Percentiles rank a stretch among this genome's conserved stretches.
phyloP scores from a whole-genome alignment of 35 echinoderm and acorn worm species.

The Antedon bifida region DNA sequence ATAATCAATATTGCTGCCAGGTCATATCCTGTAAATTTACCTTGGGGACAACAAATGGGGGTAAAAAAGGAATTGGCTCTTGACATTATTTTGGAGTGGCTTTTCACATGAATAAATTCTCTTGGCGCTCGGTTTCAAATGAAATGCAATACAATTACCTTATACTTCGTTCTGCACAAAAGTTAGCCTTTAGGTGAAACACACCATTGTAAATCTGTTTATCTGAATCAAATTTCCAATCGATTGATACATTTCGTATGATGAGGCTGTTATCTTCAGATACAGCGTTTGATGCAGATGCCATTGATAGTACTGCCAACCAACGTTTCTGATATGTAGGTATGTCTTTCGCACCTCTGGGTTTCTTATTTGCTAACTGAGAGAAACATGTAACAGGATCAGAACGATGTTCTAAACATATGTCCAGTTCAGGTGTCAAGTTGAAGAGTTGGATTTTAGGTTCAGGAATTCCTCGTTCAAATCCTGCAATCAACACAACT shows the following conservation, averaged over 20 bases:
- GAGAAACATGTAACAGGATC: constrained; percentile 58
- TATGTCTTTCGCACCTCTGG: constrained; percentile 6
- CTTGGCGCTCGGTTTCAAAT: too few relatives aligned
- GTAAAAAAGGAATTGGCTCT: too few relatives aligned
- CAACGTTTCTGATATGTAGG: constrained; percentile 51
- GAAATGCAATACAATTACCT: too few relatives aligned
- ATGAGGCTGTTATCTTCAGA: constrained; percentile 47
- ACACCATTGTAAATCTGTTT: neutral
- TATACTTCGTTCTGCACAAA: neutral
- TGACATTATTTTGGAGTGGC: too few relatives aligned
- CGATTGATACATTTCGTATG: constrained; percentile 52
- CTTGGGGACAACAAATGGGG: too few relatives aligned
- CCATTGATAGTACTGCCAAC: constrained; percentile 63
- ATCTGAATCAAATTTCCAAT: constrained; percentile 16
- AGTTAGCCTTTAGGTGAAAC: neutral
- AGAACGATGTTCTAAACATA: constrained; percentile 67
- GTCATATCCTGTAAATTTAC: too few relatives aligned
- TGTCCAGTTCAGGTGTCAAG: constrained; percentile 44
- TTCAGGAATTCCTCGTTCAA: constrained; percentile 35
- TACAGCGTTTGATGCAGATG: constrained; percentile 50
- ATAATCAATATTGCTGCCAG: too few relatives aligned
- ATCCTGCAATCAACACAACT: constrained; percentile 27
- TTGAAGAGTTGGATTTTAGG: constrained; percentile 57
- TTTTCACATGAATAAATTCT: too few relatives aligned
- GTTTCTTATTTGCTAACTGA: constrained; percentile 23